phyloP scores from a whole-genome alignment of 2,888 invertebrate species.

The Eupithecia tripunctaria region DNA sequence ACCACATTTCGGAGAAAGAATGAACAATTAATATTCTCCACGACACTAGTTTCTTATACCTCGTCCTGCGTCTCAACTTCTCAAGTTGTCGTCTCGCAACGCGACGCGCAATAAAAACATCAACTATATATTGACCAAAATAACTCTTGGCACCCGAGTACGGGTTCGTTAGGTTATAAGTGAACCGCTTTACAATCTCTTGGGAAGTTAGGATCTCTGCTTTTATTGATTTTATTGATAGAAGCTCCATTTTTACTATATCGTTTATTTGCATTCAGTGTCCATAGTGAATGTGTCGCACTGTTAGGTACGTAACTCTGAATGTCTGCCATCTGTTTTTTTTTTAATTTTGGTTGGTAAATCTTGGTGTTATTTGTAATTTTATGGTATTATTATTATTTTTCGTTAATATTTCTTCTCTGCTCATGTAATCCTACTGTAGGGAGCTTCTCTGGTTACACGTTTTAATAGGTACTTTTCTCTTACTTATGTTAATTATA shows the following conservation, averaged over 20 bases:
- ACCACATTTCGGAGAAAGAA: background rate
- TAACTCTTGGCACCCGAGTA: slow-evolving; percentile 83
- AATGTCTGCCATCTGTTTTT: background rate
- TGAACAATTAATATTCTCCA: background rate
- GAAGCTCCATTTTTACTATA: background rate
- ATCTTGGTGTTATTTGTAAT: background rate
- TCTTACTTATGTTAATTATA: background rate
- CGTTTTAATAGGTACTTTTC: background rate
- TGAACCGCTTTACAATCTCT: slow-evolving; percentile 64
- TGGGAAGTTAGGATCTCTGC: slow-evolving; percentile 40
- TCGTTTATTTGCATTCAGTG: background rate
- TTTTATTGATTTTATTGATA: slow-evolving; percentile 9
- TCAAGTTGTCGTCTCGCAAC: slow-evolving; percentile 63
- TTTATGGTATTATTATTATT: background rate
- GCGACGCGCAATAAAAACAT: slow-evolving; percentile 83
- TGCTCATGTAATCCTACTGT: background rate
- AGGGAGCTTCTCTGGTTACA: background rate
- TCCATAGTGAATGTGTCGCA: background rate
- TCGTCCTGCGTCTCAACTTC: slow-evolving; percentile 67
- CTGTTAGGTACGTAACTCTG: background rate
- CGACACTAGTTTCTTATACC: slow-evolving; percentile 64
- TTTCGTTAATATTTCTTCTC: background rate
- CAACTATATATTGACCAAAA: slow-evolving; percentile 82
- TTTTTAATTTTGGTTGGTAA: background rate
- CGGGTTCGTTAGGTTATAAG: slow-evolving; percentile 74